These are phyloP conservation scores for Archips crataeganus DNA, from an alignment of 2,888 invertebrate species.

Conservation along the genomic window DNA sequence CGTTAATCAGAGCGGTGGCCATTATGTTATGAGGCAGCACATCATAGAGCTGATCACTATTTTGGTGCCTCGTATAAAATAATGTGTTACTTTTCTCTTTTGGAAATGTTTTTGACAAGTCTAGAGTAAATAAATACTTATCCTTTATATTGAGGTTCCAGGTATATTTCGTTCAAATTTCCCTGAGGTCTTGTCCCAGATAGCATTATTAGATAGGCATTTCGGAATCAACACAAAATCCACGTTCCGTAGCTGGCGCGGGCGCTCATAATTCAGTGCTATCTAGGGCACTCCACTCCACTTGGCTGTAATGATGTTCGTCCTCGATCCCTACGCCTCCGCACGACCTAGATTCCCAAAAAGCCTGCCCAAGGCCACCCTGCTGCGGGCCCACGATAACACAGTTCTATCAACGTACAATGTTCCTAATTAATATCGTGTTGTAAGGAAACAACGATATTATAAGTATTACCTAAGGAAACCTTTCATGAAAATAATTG, in stretches of 20 bases:
- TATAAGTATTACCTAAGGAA: not conserved
- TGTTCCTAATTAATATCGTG: not conserved
- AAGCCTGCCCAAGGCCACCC: conserved; percentile 39
- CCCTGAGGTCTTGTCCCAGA: conserved; percentile 18
- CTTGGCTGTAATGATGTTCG: conserved; percentile 47
- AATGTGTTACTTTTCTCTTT: no score
- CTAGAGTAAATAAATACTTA: not conserved
- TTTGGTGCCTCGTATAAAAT: no score
- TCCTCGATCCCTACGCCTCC: conserved; percentile 62
- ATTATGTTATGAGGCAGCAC: no score
- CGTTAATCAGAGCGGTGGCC: no score
- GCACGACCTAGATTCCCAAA: conserved; percentile 45
- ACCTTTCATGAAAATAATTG: not conserved
- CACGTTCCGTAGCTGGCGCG: conserved; percentile 36
- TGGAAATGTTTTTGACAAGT: no score
- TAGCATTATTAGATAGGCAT: conserved; percentile 15
- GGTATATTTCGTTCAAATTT: conserved; percentile 2
- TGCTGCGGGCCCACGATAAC: conserved; percentile 18
- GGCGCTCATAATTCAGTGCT: conserved; percentile 42
- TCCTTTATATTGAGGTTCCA: not conserved
- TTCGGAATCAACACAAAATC: conserved; percentile 48
- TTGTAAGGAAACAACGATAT: not conserved
- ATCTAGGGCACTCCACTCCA: conserved; percentile 56
- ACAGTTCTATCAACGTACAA: conserved; percentile 2
- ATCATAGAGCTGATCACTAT: no score